Evolutionary conservation across 1,140 invertebrate genomes (phyloP), one percentile per base, ranked within the genome.

Genomic region (Polypedilum pembai): DNA sequence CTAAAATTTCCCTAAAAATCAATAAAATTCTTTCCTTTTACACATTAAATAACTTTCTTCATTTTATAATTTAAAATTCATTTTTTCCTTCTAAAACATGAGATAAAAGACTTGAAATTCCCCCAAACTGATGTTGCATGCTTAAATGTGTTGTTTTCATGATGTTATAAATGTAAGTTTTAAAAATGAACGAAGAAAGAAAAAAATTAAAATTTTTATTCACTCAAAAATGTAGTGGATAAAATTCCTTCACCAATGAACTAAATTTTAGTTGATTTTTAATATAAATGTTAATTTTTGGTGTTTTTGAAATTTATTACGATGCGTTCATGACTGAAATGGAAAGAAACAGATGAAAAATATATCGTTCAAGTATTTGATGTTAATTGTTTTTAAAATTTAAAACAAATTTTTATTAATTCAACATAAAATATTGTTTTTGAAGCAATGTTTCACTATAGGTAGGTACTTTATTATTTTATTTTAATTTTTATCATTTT

Each of bases 401-500:
- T 69, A 69, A 56, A 2, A 21, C 17, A 69, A 69, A 20, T 2
- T 69, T 56, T 56, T 56, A 10, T 69, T 69, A 8, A n/a, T n/a
- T 56, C 45, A n/a, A 69, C 20, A 69, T 69, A 69, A 69, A 69
- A 69, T 69, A 18, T 69, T 69, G 45, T 56, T 56, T 12, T 56
- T 18, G 17, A 69, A 69, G 65, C 65, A 69, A 69, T 69, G 65
- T 20, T 69, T 69, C 20, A 69, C 7, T 18, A 69, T 69, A 69
- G 65, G 65, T 69, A 69, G 65, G 65, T 69, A 41, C 33, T 74
- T 74, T 41, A 74, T 45, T n/a, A 74, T 41, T 74, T 41, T 40
- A 8, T 73, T 40, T 73, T 33, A 45, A 18, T 41, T 45, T 33
- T 45, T 24, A 45, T 41, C 7, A 18, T 69, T 20, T 56, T 41